Evolutionary conservation across 2,888 invertebrate genomes (phyloP).

Genomic region (Lasioglossum leucozonium): DNA sequence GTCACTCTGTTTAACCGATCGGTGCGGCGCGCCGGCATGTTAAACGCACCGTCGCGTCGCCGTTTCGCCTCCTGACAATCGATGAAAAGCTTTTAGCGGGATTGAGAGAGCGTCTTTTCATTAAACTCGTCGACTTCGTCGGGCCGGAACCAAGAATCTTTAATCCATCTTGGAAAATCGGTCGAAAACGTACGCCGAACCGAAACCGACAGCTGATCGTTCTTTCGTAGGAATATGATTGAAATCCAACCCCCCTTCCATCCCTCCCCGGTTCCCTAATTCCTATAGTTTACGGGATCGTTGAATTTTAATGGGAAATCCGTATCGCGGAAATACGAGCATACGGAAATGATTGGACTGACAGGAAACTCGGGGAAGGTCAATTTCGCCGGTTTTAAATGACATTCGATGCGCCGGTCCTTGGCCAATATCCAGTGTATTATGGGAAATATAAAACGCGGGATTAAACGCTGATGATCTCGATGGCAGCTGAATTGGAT

Average conservation of each 20-base stretch:
- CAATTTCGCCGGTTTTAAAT: neutral
- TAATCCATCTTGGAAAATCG: slow-evolving; percentile 22
- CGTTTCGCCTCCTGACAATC: slow-evolving; percentile 27
- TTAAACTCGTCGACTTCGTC: slow-evolving; percentile 24
- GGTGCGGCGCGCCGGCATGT: slow-evolving; percentile 20
- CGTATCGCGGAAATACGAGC: neutral
- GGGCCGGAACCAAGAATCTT: slow-evolving; percentile 11
- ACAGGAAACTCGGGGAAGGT: neutral
- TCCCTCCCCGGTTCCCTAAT: neutral
- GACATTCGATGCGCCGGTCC: neutral
- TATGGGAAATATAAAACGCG: neutral
- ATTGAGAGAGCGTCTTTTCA: slow-evolving; percentile 58
- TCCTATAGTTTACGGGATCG: neutral
- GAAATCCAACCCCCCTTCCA: too few species aligned
- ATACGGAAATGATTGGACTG: neutral
- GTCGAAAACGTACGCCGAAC: neutral
- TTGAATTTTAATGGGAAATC: neutral
- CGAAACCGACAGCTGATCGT: neutral
- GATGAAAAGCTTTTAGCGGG: slow-evolving; percentile 61
- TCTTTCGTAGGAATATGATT: neutral
- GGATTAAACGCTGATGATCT: neutral
- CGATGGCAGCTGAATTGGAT: neutral
- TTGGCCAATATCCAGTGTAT: neutral
- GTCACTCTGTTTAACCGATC: slow-evolving; percentile 55
- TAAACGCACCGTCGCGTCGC: slow-evolving; percentile 32